Conservation (phyloP, 2,797 vertebrate species). For the Enteromius thamalakanensis region DNA sequence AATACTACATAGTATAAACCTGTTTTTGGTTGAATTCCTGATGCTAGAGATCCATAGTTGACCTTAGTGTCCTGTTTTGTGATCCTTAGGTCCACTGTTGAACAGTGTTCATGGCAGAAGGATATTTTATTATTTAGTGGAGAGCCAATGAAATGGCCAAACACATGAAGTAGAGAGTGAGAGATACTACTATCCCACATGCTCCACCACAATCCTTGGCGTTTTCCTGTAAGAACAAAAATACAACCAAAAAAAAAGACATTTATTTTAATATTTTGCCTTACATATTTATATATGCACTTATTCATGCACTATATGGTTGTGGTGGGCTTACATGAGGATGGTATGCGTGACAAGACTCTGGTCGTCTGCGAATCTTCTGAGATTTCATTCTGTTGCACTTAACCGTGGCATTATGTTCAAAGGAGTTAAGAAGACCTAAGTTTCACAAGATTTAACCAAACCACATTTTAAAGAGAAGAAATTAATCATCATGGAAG, state of each 20-base stretch:
- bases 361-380: slow-evolving; percentile 89
- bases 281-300: neutral
- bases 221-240: slow-evolving; percentile 80
- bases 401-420: slow-evolving; percentile 94
- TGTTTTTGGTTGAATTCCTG: slow-evolving; percentile 14
- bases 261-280: neutral
- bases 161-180: slow-evolving; percentile 69
- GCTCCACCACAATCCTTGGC: slow-evolving; percentile 90
- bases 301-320: neutral
- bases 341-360: slow-evolving; percentile 92
- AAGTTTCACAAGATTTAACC: neutral
- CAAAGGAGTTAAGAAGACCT: slow-evolving; percentile 71
- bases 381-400: slow-evolving; percentile 95
- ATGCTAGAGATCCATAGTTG: slow-evolving; percentile 5
- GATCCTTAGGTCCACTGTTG: neutral
- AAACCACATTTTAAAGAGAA: neutral
- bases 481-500: slow-evolving; percentile 66
- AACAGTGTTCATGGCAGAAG: slow-evolving; percentile 20
- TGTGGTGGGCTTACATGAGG: slow-evolving; percentile 80
- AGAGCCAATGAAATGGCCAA: slow-evolving; percentile 70
- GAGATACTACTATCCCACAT: slow-evolving; percentile 66
- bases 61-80: neutral
- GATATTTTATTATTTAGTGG: slow-evolving; percentile 52
- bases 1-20: slow-evolving; percentile 14
- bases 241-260: neutral